A percentile compares a stretch with the other conserved stretches of the same genome.
Evolutionary conservation across 2,113 vertebrate species (phyloP).

Genomic region (Rutilus rutilus): DNA sequence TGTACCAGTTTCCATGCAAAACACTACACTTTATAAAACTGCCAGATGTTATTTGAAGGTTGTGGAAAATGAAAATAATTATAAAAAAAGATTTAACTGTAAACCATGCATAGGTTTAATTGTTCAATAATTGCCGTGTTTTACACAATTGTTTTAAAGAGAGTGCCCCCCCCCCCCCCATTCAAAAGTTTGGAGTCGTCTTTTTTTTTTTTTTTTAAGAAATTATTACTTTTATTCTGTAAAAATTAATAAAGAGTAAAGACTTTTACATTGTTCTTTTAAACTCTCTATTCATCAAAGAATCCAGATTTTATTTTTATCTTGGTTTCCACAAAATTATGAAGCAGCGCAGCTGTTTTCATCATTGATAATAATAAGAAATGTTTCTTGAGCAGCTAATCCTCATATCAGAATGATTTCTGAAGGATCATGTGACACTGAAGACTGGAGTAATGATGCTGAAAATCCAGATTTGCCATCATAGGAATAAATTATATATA

Average conservation of each 20-base stretch:
- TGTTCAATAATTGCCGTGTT: neutral
- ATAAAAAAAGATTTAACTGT: neutral
- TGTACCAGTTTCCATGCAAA: conserved; percentile 15
- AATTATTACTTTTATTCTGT: neutral
- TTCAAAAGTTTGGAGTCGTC: neutral
- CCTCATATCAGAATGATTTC: neutral
- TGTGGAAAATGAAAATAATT: neutral
- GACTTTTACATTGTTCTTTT: neutral
- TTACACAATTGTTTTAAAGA: neutral
- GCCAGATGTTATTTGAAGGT: neutral
- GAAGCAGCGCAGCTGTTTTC: neutral
- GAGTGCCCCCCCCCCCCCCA: no score
- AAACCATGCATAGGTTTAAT: conserved; percentile 12
- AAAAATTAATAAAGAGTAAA: neutral
- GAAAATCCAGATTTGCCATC: neutral
- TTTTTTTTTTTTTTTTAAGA: no score
- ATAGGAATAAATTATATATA: neutral
- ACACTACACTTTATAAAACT: conserved; percentile 4
- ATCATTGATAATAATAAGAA: neutral
- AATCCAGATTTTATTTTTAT: neutral
- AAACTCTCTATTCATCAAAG: neutral
- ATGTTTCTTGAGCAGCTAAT: neutral
- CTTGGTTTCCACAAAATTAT: neutral
- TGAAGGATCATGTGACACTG: neutral
- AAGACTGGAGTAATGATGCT: neutral